Evolutionary conservation across 2,888 invertebrate genomes (phyloP), one percentile per base, ranked within the genome.

Genomic region (Trichogramma evanescens): DNA sequence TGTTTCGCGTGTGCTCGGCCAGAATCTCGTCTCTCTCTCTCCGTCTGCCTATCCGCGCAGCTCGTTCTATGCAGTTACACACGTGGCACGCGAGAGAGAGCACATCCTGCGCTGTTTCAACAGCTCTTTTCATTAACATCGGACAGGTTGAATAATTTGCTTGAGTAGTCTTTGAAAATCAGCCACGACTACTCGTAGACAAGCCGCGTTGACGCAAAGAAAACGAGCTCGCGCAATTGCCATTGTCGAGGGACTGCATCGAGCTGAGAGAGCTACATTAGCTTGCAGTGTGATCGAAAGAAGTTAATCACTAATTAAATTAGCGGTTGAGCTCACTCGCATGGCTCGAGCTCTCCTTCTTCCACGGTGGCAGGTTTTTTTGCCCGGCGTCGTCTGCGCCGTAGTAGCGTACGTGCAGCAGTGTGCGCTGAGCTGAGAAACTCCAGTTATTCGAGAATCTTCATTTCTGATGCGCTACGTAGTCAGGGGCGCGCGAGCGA

Each of bases 231-330:
- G 26, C 26, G 26, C 26, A 26, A 26, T 26, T 26, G 26, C 26
- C 26, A 26, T 26, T 26, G 26, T 26, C 26, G 26, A 26, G 26
- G 26, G 26, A 26, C 26, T 26, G 26, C 26, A 26, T 26, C 26
- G 26, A 3, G 26, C 26, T 2, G 26, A 26, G 26, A 26, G 26
- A 26, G 26, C 3, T 26, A 26, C 26, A 26, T 26, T 26, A 26
- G 48, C 8, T 9, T 2, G 9, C 9, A 54, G 59, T 52, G 56
- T 49, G 57, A 63, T 63, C 59, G 10, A 54, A 54, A 59, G 57
- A 10, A 56, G 57, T 51, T 57, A 48, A 54, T 57, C 57, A 41
- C 59, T 59, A 56, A 59, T 63, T 50, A 59, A 57, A 63, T 59
- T 59, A 63, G 51, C 57, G 44, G 50, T 41, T 56, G 59, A 59